Base-by-base conservation (phyloP, 2,888 invertebrate genomes). In the Thereva unica region DNA sequence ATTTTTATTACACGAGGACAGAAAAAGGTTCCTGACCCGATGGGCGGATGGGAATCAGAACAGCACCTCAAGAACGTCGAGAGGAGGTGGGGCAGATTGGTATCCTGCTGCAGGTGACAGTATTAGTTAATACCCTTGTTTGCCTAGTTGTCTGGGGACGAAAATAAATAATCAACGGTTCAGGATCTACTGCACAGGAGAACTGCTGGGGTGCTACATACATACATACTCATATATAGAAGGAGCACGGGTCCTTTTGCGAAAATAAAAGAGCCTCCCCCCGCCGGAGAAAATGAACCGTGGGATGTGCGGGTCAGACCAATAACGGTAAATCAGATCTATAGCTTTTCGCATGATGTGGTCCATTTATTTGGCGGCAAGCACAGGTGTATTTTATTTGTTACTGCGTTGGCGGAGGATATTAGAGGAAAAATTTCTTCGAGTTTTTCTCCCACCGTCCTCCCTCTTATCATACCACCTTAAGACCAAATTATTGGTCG, bases 111-210 rank as follows among this genome's bases (percentile, higher is more conserved):
- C 56, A 54, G 65, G 65, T 56, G 65, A 65, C 65, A 65, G 56
- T 54, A 64, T 47, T 54, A 49, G 56, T 54, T 65, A 55, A 54
- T 49, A 55, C 55, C 41, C 65, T 65, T 65, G 65, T 65, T 65
- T 65, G 56, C 65, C 56, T 65, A 54, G 65, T 55, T 54, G 65
- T 65, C 65, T 65, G 54, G 65, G 49, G 40, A 65, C 56, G 65
- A 56, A 55, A 65, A 65, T 65, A 56, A 65, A 61, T 61, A 61
- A 61, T 61, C 61, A 61, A 61, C 49, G 61, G 61, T 49, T 41
- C 41, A 2, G 49, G 12, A n/a, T 44, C 8, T 44, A 9, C 44
- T 44, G 44, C 44, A 8, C n/a, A 8, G 44, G n/a, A 9, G 44
- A 44, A 1, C n/a, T 44, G 8, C n/a, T 3, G 8, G n/a, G 3